A percentile compares a stretch with the other conserved stretches of the same genome.
Conservation (phyloP, 2,113 vertebrate genomes). For the Clarias gariepinus region DNA sequence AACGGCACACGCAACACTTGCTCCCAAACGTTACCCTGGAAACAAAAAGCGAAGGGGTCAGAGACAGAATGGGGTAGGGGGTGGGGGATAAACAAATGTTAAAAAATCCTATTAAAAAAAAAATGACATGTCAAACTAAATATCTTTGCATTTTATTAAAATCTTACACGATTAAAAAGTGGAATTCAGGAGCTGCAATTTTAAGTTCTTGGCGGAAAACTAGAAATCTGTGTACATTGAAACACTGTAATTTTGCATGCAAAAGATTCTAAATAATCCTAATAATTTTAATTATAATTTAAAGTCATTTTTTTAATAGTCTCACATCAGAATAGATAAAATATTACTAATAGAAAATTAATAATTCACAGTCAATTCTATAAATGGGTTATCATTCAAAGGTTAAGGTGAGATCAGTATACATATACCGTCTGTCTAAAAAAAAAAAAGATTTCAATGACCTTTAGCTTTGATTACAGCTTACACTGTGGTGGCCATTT, state of each 20-base stretch:
- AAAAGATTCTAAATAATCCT: too few species aligned
- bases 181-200: not conserved
- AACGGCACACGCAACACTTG: conserved; percentile 80
- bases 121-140: not conserved
- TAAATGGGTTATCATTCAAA: not conserved
- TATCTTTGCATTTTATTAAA: not conserved
- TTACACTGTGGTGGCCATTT: too few species aligned
- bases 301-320: not conserved
- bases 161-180: not conserved
- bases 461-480: too few species aligned
- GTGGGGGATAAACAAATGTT: not conserved
- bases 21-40: conserved; percentile 84
- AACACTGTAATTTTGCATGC: not conserved
- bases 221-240: not conserved
- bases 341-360: not conserved
- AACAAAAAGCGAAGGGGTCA: conserved; percentile 55
- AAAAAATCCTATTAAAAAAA: too few species aligned
- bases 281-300: not conserved
- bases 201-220: too few species aligned
- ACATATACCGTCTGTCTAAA: not conserved
- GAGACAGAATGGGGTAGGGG: not conserved
- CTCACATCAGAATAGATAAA: not conserved
- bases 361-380: not conserved
- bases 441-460: too few species aligned
- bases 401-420: not conserved